phyloP scores from a whole-genome alignment of 2,888 invertebrate species.

The Minunthozetes semirufus region DNA sequence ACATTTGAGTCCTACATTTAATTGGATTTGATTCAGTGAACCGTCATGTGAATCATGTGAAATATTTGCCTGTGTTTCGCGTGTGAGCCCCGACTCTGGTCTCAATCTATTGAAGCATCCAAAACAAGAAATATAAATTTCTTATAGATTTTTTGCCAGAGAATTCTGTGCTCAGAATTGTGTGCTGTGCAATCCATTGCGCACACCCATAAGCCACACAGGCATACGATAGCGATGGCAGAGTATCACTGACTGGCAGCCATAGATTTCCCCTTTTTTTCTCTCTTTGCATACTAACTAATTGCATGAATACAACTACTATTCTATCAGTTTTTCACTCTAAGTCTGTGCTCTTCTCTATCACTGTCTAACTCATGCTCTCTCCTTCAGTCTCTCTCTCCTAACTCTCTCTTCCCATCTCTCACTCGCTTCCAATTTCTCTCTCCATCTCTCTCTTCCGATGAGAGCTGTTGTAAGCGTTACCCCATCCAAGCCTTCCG shows the following conservation, averaged over 20 bases:
- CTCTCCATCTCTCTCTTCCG: neutral
- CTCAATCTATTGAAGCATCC: slow-evolving; percentile 22
- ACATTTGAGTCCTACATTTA: slow-evolving; percentile 16
- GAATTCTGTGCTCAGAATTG: too few species aligned
- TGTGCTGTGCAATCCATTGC: slow-evolving; percentile 21
- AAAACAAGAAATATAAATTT: slow-evolving; percentile 19
- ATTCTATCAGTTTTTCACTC: neutral
- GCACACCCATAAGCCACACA: slow-evolving; percentile 14
- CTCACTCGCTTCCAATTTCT: neutral
- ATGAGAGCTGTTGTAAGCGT: neutral
- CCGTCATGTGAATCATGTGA: slow-evolving; percentile 29
- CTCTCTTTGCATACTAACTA: slow-evolving; percentile 22
- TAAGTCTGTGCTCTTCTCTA: slow-evolving; percentile 1
- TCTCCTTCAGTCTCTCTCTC: neutral
- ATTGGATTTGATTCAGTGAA: slow-evolving; percentile 31
- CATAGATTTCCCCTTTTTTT: slow-evolving; percentile 19
- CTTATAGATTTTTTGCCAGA: neutral
- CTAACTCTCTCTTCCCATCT: slow-evolving; percentile 30
- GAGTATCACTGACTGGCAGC: neutral
- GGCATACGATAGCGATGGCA: neutral
- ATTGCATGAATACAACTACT: slow-evolving; percentile 26
- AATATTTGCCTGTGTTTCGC: slow-evolving; percentile 19
- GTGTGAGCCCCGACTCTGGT: slow-evolving; percentile 23
- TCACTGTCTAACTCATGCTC: neutral
- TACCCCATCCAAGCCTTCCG: slow-evolving; percentile 11